phyloP scores from a whole-genome alignment of 2,888 invertebrate genomes.

The Dyspetes luteomarginatus region DNA sequence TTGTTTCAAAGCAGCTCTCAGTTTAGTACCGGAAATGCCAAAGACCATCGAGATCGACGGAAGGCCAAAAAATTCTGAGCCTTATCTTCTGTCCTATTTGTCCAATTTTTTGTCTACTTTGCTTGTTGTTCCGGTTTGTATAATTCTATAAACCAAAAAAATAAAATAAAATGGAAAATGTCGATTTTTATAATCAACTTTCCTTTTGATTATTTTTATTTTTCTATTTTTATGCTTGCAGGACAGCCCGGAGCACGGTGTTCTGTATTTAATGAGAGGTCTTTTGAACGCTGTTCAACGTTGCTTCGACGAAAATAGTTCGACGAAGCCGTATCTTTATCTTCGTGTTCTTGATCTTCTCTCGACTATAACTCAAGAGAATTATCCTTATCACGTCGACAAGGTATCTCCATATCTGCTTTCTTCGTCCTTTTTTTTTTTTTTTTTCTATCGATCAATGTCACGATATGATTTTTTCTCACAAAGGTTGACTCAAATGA shows the following conservation, averaged over 20 bases:
- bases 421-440: not conserved
- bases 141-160: not conserved
- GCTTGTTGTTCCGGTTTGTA: slow-evolving; percentile 91
- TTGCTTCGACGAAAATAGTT: slow-evolving; percentile 88
- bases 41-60: slow-evolving; percentile 89
- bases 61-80: slow-evolving; percentile 89
- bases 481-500: slow-evolving; percentile 96
- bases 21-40: slow-evolving; percentile 91
- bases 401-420: slow-evolving; percentile 77
- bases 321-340: slow-evolving; percentile 88
- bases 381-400: slow-evolving; percentile 93
- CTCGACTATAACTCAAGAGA: slow-evolving; percentile 91
- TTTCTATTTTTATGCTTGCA: too few species aligned
- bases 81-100: slow-evolving; percentile 88
- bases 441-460: slow-evolving; percentile 26
- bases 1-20: slow-evolving; percentile 95
- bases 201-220: not conserved
- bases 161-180: slow-evolving; percentile 10
- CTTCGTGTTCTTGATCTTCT: slow-evolving; percentile 91
- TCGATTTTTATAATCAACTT: too few species aligned
- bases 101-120: slow-evolving; percentile 93
- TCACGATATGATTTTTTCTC: slow-evolving; percentile 42
- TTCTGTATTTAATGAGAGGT: slow-evolving; percentile 91
- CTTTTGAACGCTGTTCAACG: slow-evolving; percentile 92
- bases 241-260: slow-evolving; percentile 96